These are phyloP conservation scores for Chlorops oryzae DNA, from an alignment of 1,140 invertebrate species.

Conservation along the genomic window DNA sequence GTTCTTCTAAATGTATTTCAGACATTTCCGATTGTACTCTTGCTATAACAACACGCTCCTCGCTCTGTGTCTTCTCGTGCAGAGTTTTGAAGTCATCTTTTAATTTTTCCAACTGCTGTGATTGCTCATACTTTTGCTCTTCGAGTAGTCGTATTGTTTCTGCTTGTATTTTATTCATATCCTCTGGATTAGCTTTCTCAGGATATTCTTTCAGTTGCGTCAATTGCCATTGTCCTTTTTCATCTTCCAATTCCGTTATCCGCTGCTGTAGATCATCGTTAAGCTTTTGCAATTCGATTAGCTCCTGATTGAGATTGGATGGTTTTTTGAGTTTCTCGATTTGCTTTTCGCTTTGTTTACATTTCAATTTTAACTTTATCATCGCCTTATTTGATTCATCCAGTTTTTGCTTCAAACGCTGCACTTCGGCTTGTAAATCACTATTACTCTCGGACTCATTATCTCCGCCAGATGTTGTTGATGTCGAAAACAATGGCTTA, in stretches of 20 bases:
- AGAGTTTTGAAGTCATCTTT: conserved; percentile 21
- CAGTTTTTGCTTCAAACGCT: conserved; percentile 60
- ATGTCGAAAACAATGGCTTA: conserved; percentile 43
- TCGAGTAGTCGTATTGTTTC: conserved; percentile 36
- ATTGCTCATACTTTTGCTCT: conserved; percentile 35
- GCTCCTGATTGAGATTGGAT: conserved; percentile 62
- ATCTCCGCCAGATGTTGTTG: conserved; percentile 29
- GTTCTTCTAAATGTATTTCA: conserved; percentile 60
- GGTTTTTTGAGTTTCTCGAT: conserved; percentile 69
- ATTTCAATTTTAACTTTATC: conserved; percentile 77
- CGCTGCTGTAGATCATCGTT: conserved; percentile 64
- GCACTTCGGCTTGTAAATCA: conserved; percentile 62
- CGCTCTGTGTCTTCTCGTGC: conserved; percentile 15
- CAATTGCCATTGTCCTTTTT: conserved; percentile 81
- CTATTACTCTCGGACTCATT: conserved; percentile 69
- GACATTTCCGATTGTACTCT: conserved; percentile 63
- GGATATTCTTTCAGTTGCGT: conserved; percentile 35
- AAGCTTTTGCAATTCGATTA: conserved; percentile 56
- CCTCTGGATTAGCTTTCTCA: conserved; percentile 7
- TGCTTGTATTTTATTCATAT: conserved; percentile 19
- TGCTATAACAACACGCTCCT: conserved; percentile 29
- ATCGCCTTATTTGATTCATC: conserved; percentile 73
- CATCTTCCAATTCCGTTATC: conserved; percentile 79
- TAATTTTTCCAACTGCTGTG: conserved; percentile 26
- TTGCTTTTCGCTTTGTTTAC: conserved; percentile 78